These are phyloP conservation scores for Chondrilla cf. caribensis DNA, from an alignment of 37 sponge, comb jelly and placozoan species.

Conservation along the genomic window DNA sequence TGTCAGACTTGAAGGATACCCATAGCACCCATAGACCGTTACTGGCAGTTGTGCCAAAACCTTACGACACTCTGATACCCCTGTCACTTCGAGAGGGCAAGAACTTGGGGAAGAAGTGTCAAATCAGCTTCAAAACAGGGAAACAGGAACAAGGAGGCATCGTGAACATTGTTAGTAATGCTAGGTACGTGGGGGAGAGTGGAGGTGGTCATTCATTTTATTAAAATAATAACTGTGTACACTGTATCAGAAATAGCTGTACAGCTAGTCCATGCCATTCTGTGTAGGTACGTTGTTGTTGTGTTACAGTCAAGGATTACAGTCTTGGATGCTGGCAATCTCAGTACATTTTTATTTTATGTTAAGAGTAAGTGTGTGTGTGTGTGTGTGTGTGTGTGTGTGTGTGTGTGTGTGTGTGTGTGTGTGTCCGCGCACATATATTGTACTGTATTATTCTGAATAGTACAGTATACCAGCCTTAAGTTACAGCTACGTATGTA, in stretches of 20 bases:
- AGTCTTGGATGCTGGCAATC: constrained; percentile 57
- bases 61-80: constrained; percentile 21
- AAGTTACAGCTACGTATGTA: too few species aligned
- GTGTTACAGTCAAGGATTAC: constrained; percentile 60
- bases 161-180: neutral
- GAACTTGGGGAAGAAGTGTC: constrained; percentile 12
- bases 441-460: too few species aligned
- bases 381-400: neutral
- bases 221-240: too few species aligned
- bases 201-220: too few species aligned
- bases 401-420: constrained; percentile 16
- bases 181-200: too few species aligned
- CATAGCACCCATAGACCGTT: constrained; percentile 61
- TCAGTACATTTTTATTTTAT: constrained; percentile 29
- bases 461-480: too few species aligned
- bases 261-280: too few species aligned
- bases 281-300: constrained; percentile 48
- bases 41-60: constrained; percentile 61
- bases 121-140: neutral
- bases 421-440: neutral
- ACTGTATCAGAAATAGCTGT: too few species aligned
- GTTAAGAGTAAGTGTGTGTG: constrained; percentile 54
- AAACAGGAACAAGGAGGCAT: neutral
- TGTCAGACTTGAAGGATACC: constrained; percentile 25
- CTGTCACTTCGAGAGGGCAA: constrained; percentile 27